Evolutionary conservation across 2,888 invertebrate genomes (phyloP), one percentile per base, ranked within the genome.

Genomic region (Lucinisca nassula): DNA sequence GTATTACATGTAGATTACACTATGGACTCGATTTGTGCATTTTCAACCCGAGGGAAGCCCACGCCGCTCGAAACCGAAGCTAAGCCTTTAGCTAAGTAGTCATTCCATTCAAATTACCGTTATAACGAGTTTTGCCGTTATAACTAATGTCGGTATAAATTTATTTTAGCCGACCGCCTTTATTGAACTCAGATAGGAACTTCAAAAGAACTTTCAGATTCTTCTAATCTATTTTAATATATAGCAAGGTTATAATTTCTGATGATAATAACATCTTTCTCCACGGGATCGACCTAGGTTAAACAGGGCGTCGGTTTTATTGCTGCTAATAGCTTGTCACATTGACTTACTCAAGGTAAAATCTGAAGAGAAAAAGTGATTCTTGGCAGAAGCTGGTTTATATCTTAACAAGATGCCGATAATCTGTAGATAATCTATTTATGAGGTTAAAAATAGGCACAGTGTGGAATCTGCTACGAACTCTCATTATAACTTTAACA

Each of bases 171-270:
- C n/a, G n/a, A n/a, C n/a, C n/a, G n/a, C n/a, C n/a, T n/a, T n/a
- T n/a, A n/a, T n/a, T n/a, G n/a, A n/a, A n/a, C n/a, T n/a, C n/a
- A n/a, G 51, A 51, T n/a, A 21, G 8, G 51, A 61, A 61, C 61
- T 27, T 61, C 61, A 61, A 61, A 45, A 30, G 30, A 61, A 61
- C 24, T 8, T 24, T 27, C 4, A 61, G 61, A 24, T 14, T 61
- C 61, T 61, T 32, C 17, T 67, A 67, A 67, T 67, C 67, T 67
- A 67, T 67, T 67, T 67, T 67, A 67, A 67, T 67, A 67, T 67
- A 35, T 35, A 12, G 67, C 21, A 35, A 30, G 35, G 10, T 67
- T 35, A 35, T 35, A 67, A 30, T 67, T 67, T 67, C 6, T 67
- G 67, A 67, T 30, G 67, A 67, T n/a, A 35, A 35, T 67, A 35